phyloP scores from a whole-genome alignment of 2,888 invertebrate species.

The Phytoseiulus persimilis region DNA sequence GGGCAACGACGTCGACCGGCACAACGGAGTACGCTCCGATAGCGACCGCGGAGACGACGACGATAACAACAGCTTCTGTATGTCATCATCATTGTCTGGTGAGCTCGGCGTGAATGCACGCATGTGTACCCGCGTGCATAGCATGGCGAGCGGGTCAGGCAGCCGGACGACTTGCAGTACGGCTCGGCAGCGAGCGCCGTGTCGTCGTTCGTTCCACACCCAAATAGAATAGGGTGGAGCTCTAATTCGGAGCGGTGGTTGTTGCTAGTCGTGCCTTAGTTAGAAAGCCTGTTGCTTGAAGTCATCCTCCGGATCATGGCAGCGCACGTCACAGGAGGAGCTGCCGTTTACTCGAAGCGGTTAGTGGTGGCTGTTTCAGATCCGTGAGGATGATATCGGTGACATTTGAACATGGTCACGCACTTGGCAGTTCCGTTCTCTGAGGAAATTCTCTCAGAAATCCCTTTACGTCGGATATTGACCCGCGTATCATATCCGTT shows the following conservation, averaged over 20 bases:
- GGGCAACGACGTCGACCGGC: not conserved
- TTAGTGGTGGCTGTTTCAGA: not conserved
- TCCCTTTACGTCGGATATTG: not conserved
- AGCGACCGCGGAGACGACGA: not conserved
- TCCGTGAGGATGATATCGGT: not conserved
- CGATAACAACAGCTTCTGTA: not conserved
- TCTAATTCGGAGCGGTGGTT: not conserved
- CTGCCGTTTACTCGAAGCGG: not conserved
- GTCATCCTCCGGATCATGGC: not conserved
- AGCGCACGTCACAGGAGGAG: not conserved
- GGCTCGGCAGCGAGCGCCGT: not conserved
- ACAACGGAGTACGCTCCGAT: not conserved
- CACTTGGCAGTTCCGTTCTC: not conserved
- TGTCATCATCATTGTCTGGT: not conserved
- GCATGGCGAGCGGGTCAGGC: not conserved
- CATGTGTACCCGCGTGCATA: not conserved
- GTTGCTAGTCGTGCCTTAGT: not conserved
- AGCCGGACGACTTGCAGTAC: not conserved
- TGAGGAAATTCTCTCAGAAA: not conserved
- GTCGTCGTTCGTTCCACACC: not conserved
- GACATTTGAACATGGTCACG: not conserved
- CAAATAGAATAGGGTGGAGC: not conserved
- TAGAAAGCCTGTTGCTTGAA: not conserved
- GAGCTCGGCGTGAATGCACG: not conserved
- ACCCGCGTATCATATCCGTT: too few relatives aligned